phyloP scores from a whole-genome alignment of 1,140 invertebrate species.

The fruit fly (Drosophila melanogaster) region DNA sequence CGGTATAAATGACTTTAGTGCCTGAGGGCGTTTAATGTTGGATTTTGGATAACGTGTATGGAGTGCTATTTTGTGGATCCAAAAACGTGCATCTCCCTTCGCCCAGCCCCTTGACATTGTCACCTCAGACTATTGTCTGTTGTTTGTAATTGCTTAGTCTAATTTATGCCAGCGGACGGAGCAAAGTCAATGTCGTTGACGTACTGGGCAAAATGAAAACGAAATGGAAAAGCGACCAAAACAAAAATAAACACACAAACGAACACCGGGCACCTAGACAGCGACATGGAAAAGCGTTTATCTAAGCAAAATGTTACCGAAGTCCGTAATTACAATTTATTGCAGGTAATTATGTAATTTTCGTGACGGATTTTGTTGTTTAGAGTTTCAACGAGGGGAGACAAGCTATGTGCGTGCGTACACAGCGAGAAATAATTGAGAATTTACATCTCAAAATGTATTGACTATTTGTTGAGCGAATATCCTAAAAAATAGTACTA shows the following conservation, averaged over 20 bases:
- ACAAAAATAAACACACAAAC: conserved; percentile 26
- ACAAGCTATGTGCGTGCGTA: conserved; percentile 47
- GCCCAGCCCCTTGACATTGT: conserved; percentile 25
- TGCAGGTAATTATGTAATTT: conserved; percentile 79
- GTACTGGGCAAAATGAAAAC: conserved; percentile 22
- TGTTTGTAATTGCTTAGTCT: conserved; percentile 66
- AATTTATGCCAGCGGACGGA: conserved; percentile 68
- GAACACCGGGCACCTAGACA: conserved; percentile 23
- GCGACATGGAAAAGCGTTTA: conserved; percentile 73
- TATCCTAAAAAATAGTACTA: too few relatives aligned
- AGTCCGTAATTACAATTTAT: conserved; percentile 79
- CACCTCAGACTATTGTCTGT: conserved; percentile 23
- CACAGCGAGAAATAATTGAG: conserved; percentile 1
- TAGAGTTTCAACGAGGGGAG: conserved; percentile 23
- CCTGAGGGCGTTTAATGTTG: background rate
- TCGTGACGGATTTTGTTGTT: conserved; percentile 50
- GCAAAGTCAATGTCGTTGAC: conserved; percentile 71
- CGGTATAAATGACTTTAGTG: conserved; percentile 40
- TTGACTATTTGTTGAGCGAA: too few relatives aligned
- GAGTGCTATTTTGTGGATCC: conserved; percentile 13
- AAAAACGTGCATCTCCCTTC: conserved; percentile 17
- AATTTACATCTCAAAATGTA: background rate
- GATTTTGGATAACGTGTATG: conserved; percentile 2
- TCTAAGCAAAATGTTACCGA: conserved; percentile 74
- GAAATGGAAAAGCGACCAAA: conserved; percentile 20